Conservation (phyloP, 2,113 vertebrate species). For the Syngnathus scovelli region DNA sequence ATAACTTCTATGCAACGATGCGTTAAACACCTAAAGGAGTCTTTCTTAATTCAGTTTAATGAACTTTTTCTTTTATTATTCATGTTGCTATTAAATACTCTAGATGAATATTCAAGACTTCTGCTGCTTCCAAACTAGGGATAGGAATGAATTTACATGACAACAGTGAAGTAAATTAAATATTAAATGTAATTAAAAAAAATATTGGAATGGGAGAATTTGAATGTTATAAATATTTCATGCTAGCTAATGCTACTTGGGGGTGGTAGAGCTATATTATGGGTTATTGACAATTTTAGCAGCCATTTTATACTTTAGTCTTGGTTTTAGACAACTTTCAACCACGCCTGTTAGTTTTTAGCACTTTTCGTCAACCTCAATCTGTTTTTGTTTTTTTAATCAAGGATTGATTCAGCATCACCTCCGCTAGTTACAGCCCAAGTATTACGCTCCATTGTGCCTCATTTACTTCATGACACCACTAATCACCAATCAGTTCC, state of each 20-base stretch:
- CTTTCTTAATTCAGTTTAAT: background rate
- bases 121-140: background rate
- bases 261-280: background rate
- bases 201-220: background rate
- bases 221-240: background rate
- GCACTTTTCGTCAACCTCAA: no score
- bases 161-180: background rate
- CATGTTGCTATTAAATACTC: constrained; percentile 3
- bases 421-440: no score
- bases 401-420: no score
- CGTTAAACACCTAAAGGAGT: background rate
- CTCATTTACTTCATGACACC: no score
- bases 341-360: no score
- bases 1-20: background rate
- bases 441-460: no score
- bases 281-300: no score
- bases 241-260: background rate
- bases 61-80: constrained; percentile 27
- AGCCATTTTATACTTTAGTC: no score
- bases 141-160: constrained; percentile 2
- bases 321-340: no score
- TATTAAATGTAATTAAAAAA: background rate
- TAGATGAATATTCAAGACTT: constrained; percentile 10
- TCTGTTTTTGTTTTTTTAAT: no score
- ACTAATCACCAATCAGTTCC: no score